Base-by-base conservation (phyloP, 2,113 vertebrate species). In the Vidua macroura region DNA sequence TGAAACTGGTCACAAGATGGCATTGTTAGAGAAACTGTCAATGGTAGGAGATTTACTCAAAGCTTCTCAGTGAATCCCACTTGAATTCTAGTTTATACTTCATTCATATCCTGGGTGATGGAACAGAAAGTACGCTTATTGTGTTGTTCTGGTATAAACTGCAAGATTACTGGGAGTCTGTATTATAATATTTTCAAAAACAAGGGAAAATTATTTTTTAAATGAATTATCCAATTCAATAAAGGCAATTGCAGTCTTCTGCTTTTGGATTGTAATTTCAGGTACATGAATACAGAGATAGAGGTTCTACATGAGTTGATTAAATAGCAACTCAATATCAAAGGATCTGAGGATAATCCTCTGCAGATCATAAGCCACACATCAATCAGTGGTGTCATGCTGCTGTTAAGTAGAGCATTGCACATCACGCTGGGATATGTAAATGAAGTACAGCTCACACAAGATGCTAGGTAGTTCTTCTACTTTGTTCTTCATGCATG, bases 281-380 rank as follows among this genome's bases (percentile, higher is more conserved):
- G 43, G 18, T 77, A 33, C 28, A 21, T 63, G 59, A 88, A 52
- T 63, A 75, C 25, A 55, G 46, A 92, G n/a, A 83, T 2, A 78
- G 14, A 24, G 79, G 48, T 63, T 91, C 69, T 91, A 55, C 35
- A 66, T 0, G 6, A 35, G 43, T 31, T 81, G 48, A 63, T 95
- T 93, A 86, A 55, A 81, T 55, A 86, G 56, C 43, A 70, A 35
- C 51, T 86, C 51, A 41, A 2, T 92, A 81, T 78, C 60, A 89
- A 95, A 91, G 60, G 52, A 86, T 89, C 56, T 75, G 64, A 89
- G 37, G 21, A 75, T 91, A 96, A 94, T 94, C 77, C 81, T 78
- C 51, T 74, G 17, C 35, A 91, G 73, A 91, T 83, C 68, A 75
- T 66, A 83, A 83, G 28, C 46, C 27, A 43, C 39, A 63, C 43